Conservation (phyloP, 2,888 invertebrate species). For the Drosophila siamana region DNA sequence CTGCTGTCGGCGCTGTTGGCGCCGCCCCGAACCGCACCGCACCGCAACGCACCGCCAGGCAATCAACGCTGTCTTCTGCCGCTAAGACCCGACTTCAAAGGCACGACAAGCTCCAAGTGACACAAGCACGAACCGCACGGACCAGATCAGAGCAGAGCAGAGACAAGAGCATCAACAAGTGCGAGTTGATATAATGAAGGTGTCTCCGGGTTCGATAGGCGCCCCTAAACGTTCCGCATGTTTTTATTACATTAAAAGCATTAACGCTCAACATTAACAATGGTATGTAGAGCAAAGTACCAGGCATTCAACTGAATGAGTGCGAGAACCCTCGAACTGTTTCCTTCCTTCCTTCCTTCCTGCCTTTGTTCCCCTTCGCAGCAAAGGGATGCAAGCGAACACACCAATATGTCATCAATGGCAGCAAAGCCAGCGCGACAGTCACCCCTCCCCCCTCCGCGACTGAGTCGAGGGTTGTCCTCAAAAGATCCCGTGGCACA, state of each 20-base stretch:
- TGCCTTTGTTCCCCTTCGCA: too few species aligned
- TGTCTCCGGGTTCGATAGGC: slow-evolving; percentile 40
- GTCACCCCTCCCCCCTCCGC: slow-evolving; percentile 22
- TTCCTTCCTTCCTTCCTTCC: slow-evolving; percentile 6
- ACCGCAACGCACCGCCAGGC: slow-evolving; percentile 22
- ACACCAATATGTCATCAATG: slow-evolving; percentile 81
- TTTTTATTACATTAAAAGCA: slow-evolving; percentile 82
- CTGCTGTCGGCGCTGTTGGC: slow-evolving; percentile 25
- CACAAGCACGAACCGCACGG: slow-evolving; percentile 32
- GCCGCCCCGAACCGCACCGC: too few species aligned
- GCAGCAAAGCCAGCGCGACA: slow-evolving; percentile 36
- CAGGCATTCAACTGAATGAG: slow-evolving; percentile 40
- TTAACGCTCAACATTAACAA: slow-evolving; percentile 69
- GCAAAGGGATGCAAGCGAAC: slow-evolving; percentile 49
- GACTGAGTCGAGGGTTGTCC: slow-evolving; percentile 42
- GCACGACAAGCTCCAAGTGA: slow-evolving; percentile 27
- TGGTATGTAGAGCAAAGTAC: slow-evolving; percentile 75
- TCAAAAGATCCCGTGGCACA: slow-evolving; percentile 42
- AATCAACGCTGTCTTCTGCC: slow-evolving; percentile 33
- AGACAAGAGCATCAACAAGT: slow-evolving; percentile 65
- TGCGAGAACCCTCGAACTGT: background rate
- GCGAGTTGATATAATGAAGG: slow-evolving; percentile 39
- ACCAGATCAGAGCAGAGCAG: background rate
- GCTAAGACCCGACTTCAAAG: slow-evolving; percentile 48
- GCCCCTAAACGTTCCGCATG: slow-evolving; percentile 75